Evolutionary conservation across 2,113 vertebrate genomes (phyloP), one percentile per base, ranked within the genome.

Genomic region (Dasypus novemcinctus): DNA sequence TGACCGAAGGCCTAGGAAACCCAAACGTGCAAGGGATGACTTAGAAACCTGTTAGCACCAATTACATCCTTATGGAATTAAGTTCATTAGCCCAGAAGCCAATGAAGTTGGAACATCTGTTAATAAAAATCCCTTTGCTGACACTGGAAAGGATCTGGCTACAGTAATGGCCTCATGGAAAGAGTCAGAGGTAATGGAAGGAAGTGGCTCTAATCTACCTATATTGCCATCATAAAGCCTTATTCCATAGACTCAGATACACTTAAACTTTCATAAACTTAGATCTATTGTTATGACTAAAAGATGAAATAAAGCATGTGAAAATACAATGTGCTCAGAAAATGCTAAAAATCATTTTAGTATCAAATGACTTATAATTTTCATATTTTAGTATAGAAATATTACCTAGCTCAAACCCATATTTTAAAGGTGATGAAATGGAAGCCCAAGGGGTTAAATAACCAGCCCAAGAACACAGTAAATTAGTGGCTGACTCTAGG

Each of bases 121-220:
- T 94, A 75, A 84, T 87, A 85, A 88, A 87, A 91, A 52, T 43
- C 15, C 36, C 66, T 94, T 41, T 61, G 72, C 33, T 20, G 57
- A 84, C 20, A 38, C 2, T 84, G 43, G 72, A 91, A 88, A n/a
- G 64, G 20, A 72, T 63, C 89, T 93, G 83, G 63, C 33, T 91
- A 52, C 36, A 85, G 63, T 78, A 75, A 95, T 74, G 71, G 36
- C 57, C 31, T 20, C 27, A 29, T 13, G 29, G 63, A 93, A 86
- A 57, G 57, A 29, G 54, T 25, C 38, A 85, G 49, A 89, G 61
- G 3, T 38, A 41, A 29, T 90, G 21, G 43, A 87, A 76, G 17
- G 43, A 33, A 54, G 43, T 29, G 14, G 13, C 36, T 75, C 36
- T 82, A 49, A 33, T 49, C 41, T n/a, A 33, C 9, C 64, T 46